Base-by-base conservation (phyloP, 1,140 invertebrate species). In the Sitobion miscanthi region DNA sequence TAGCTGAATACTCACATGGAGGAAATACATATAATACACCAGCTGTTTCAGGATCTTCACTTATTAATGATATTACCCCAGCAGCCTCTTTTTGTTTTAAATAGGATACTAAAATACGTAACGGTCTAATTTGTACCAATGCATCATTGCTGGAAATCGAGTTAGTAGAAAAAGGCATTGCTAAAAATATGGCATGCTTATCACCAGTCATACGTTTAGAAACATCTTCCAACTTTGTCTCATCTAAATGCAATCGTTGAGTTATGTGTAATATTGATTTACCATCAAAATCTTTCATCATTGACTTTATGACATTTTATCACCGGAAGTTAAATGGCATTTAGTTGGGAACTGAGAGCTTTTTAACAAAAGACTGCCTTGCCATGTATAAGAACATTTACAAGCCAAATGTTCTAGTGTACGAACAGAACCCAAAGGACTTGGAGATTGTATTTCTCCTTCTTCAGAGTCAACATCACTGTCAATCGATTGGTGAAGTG, bases 51-150 rank as follows among this genome's bases (percentile, higher is more conserved):
- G 97, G 97, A 95, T 98, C 97, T 95, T 98, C 98, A 94, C 98
- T 98, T 7, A 98, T 95, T 20, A 99, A 95, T 4, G 98, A 98
- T 94, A 99, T 52, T 52, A 52, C 98, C 93, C 99, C 99, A 83
- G 99, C 99, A 30, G 99, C 99, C 95, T 99, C 99, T 95, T 99
- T 99, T 95, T 99, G 98, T 95, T 99, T 99, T 47, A 99, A 95
- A 95, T 99, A 99, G 0, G 98, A 98, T 0, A 99, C 98, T 85
- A 99, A 96, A 96, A 99, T 99, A n/a, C 98, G 96, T 93, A 99
- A 95, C 0, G 98, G 98, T 92, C 98, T 96, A n/a, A 98, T 98
- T 95, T 99, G 98, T 38, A 99, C 97, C 94, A 96, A 96, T 5
- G 96, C 95, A 95, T 98, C 97, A 89, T 98, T 97, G 94, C 96